Conservation (phyloP, 2,797 vertebrate species). For the Cirrhinus mrigala region DNA sequence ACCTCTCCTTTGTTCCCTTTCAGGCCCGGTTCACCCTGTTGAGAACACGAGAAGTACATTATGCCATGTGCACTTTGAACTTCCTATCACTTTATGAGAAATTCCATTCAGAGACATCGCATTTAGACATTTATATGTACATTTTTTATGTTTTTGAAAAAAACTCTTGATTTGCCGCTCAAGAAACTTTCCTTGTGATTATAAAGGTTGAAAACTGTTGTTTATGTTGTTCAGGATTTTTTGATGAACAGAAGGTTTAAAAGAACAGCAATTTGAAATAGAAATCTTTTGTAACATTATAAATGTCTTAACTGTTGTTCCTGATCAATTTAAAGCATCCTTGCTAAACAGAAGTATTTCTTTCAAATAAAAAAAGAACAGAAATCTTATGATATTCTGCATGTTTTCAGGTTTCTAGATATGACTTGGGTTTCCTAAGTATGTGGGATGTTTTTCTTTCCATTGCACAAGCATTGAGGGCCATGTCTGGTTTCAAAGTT, state of each 20-base stretch:
- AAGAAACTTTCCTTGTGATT: background rate
- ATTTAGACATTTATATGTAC: too few species aligned
- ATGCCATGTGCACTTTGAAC: background rate
- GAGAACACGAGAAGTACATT: background rate
- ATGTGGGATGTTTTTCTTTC: background rate
- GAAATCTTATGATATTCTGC: background rate
- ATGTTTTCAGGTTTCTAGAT: background rate
- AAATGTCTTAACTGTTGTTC: background rate
- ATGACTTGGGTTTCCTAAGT: background rate
- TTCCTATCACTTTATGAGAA: background rate
- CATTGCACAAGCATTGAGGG: background rate
- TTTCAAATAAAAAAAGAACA: background rate
- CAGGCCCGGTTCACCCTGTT: constrained; percentile 65
- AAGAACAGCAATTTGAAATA: background rate
- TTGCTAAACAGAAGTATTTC: background rate
- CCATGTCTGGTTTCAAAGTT: too few species aligned
- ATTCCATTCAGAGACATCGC: background rate
- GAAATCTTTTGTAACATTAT: background rate
- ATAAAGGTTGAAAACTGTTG: background rate
- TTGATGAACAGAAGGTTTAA: background rate
- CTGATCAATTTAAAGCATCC: background rate
- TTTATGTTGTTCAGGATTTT: background rate
- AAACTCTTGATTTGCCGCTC: background rate
- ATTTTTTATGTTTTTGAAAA: background rate
- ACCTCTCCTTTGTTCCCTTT: constrained; percentile 72